Evolutionary conservation across 2,113 vertebrate genomes (phyloP).

Genomic region (Platichthys flesus): DNA sequence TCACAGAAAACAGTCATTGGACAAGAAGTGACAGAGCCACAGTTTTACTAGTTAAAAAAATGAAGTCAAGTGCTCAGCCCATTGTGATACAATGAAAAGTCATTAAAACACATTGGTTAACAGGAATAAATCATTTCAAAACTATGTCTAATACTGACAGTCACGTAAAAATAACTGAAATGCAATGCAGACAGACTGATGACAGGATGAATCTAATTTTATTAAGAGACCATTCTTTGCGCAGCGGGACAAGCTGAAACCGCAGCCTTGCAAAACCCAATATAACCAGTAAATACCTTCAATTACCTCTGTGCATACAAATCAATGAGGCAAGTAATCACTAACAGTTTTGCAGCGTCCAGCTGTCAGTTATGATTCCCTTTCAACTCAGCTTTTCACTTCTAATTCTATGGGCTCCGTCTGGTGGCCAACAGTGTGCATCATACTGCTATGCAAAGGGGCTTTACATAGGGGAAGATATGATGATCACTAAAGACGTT

Average conservation of each 20-base stretch:
- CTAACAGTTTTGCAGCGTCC: not conserved
- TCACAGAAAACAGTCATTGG: constrained; percentile 5
- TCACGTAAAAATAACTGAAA: not conserved
- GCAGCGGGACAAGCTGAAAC: not conserved
- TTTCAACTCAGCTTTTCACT: constrained; percentile 15
- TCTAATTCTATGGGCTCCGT: constrained; percentile 36
- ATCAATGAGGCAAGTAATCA: not conserved
- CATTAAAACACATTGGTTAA: not conserved
- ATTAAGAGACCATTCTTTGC: not conserved
- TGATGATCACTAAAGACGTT: constrained; percentile 15
- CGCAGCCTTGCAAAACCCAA: too few relatives aligned
- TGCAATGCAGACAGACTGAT: not conserved
- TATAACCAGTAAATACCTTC: too few relatives aligned
- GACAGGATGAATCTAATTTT: not conserved
- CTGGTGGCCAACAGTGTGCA: constrained; percentile 31
- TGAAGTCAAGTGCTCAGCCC: not conserved
- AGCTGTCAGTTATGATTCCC: constrained; percentile 5
- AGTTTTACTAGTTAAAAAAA: not conserved
- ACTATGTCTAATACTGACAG: not conserved
- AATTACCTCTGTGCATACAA: not conserved
- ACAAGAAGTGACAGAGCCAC: not conserved
- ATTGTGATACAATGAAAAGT: not conserved
- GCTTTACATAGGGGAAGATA: constrained; percentile 5
- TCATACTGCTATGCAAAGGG: constrained; percentile 36
- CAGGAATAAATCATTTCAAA: not conserved